phyloP scores from a whole-genome alignment of 2,797 vertebrate genomes.

The Girardinus metallicus region DNA sequence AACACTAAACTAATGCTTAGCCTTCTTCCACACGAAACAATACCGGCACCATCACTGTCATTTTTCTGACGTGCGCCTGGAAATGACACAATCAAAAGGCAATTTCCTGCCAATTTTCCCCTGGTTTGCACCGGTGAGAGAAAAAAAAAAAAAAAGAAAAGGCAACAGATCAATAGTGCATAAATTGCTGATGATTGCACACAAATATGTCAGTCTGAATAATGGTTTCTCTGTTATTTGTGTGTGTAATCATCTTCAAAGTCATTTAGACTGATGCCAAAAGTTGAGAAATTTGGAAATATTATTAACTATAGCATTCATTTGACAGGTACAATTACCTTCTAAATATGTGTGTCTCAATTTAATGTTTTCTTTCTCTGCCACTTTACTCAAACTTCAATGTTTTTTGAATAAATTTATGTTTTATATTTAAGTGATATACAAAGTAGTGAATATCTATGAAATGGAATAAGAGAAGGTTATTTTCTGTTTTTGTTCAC shows the following conservation, averaged over 20 bases:
- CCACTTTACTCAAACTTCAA: neutral
- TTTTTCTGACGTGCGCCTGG: conserved; percentile 28
- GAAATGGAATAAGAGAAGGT: neutral
- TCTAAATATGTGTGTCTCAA: neutral
- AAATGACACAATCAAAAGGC: conserved; percentile 72
- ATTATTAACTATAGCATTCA: too few relatives aligned
- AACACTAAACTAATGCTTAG: conserved; percentile 58
- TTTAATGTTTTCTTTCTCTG: neutral
- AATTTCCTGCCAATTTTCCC: conserved; percentile 76
- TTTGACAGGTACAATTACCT: neutral
- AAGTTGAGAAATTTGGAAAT: neutral
- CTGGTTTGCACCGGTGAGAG: conserved; percentile 31
- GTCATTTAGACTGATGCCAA: conserved; percentile 3
- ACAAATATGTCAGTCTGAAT: conserved; percentile 1
- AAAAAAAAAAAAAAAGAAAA: neutral
- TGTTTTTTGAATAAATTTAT: neutral
- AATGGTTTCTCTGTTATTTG: conserved; percentile 3
- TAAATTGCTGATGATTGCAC: conserved; percentile 57
- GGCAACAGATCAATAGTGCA: conserved; percentile 68
- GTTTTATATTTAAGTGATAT: neutral
- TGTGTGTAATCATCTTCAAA: conserved; percentile 16
- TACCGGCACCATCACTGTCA: conserved; percentile 37
- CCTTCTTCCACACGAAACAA: conserved; percentile 60
- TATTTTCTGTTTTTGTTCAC: neutral
- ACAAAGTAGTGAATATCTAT: neutral